Conservation (phyloP, 2,113 vertebrate species). For the Polyodon spathula region DNA sequence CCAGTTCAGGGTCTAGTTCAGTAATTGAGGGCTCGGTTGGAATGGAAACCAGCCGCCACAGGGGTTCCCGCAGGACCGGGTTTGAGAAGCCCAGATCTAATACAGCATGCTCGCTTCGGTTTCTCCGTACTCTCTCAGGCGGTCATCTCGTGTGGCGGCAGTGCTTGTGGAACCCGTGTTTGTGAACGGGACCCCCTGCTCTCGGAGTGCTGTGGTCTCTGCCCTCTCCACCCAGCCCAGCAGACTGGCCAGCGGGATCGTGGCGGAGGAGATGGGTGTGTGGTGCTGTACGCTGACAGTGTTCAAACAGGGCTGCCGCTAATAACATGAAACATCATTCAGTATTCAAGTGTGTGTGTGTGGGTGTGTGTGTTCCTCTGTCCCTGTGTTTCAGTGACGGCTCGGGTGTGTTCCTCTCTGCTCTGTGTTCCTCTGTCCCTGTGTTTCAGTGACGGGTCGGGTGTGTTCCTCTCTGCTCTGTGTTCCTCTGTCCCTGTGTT, state of each 20-base stretch:
- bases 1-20: no score
- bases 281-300: not conserved
- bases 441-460: no score
- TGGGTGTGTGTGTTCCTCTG: not conserved
- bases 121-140: slow-evolving; percentile 32
- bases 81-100: no score
- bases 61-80: no score
- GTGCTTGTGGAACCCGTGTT: slow-evolving; percentile 41
- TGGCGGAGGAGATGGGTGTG: slow-evolving; percentile 49
- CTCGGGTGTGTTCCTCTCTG: not conserved
- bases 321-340: not conserved
- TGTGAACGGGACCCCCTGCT: slow-evolving; percentile 39
- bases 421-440: no score
- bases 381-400: no score
- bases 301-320: not conserved
- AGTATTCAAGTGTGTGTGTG: no score
- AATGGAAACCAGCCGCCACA: no score
- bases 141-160: slow-evolving; percentile 28
- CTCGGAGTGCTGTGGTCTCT: slow-evolving; percentile 39
- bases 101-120: no score
- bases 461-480: no score
- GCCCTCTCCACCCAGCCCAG: slow-evolving; percentile 36
- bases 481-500: slow-evolving; percentile 1
- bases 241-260: slow-evolving; percentile 39
- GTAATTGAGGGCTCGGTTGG: no score